Evolutionary conservation across 2,888 invertebrate species (phyloP).

Genomic region (Scaptomyza polygonia): DNA sequence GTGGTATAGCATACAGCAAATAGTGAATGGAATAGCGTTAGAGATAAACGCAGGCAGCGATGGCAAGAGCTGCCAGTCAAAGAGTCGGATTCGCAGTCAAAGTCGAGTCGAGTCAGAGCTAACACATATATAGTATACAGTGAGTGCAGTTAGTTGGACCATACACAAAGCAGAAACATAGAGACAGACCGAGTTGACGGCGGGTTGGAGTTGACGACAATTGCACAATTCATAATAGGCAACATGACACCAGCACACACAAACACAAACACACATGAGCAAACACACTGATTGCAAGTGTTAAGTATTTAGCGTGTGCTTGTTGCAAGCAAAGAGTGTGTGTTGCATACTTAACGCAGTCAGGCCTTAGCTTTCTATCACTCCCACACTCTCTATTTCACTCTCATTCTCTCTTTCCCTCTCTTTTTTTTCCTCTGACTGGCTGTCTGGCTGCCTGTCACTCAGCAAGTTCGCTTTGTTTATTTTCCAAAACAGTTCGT

Average conservation of each 20-base stretch:
- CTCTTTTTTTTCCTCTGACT: conserved; percentile 20
- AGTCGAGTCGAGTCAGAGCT: conserved; percentile 5
- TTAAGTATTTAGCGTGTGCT: conserved; percentile 57
- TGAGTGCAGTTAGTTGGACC: conserved; percentile 59
- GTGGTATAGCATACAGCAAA: conserved; percentile 17
- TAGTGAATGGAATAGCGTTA: conserved; percentile 28
- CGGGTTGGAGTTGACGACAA: conserved; percentile 73
- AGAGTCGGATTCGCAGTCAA: conserved; percentile 33
- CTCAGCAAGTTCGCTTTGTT: conserved; percentile 59
- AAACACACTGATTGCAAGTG: conserved; percentile 37
- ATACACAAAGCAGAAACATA: conserved; percentile 20
- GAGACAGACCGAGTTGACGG: conserved; percentile 31
- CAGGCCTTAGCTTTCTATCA: conserved; percentile 8
- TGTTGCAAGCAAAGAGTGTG: conserved; percentile 43
- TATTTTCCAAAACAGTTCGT: conserved; percentile 67
- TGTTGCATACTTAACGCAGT: conserved; percentile 34
- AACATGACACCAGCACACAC: conserved; percentile 59
- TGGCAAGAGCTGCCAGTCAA: conserved; percentile 50
- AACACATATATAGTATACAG: conserved; percentile 10
- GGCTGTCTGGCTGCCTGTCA: conserved; percentile 34
- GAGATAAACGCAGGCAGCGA: conserved; percentile 39
- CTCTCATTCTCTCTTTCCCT: conserved; percentile 8
- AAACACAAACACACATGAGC: conserved; percentile 5
- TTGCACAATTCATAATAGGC: conserved; percentile 79
- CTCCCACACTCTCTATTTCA: conserved; percentile 2